Percentiles rank a stretch among this genome's conserved stretches.
These are phyloP conservation scores for Noctua janthe DNA, from an alignment of 2,888 invertebrate genomes.

Conservation along the genomic window DNA sequence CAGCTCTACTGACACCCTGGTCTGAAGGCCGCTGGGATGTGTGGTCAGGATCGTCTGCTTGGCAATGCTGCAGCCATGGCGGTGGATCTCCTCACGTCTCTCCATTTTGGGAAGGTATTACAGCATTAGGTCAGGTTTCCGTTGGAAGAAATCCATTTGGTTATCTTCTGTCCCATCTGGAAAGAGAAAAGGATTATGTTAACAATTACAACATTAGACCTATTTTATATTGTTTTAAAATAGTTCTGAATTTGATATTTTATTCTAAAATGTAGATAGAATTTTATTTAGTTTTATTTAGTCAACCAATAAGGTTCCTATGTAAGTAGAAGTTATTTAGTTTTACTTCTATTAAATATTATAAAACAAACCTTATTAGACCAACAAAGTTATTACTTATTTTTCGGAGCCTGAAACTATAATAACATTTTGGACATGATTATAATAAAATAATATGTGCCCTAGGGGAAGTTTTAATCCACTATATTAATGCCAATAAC, in stretches of 20 bases:
- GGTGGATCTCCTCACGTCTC: constrained; percentile 84
- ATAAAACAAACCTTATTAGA: background rate
- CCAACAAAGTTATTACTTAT: background rate
- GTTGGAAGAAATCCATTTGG: constrained; percentile 66
- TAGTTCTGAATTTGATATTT: background rate
- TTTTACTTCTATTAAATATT: background rate
- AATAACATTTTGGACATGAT: background rate
- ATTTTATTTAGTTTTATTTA: background rate
- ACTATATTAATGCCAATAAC: constrained; percentile 35
- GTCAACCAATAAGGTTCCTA: background rate
- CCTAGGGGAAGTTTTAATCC: constrained; percentile 13
- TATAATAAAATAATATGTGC: constrained; percentile 18
- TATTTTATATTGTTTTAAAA: background rate
- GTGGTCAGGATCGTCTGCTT: constrained; percentile 88
- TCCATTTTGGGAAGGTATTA: constrained; percentile 76
- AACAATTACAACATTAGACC: background rate
- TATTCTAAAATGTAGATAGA: background rate
- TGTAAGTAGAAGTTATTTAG: background rate
- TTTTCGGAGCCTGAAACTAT: background rate
- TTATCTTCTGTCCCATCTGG: constrained; percentile 49
- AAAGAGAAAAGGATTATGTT: constrained; percentile 23
- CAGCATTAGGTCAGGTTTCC: constrained; percentile 45
- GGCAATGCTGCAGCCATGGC: constrained; percentile 87
- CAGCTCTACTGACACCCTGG: constrained; percentile 86
- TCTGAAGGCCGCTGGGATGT: constrained; percentile 86